These are phyloP conservation scores for Wiebesia pumilae DNA, from an alignment of 1,140 invertebrate species.

Conservation along the genomic window DNA sequence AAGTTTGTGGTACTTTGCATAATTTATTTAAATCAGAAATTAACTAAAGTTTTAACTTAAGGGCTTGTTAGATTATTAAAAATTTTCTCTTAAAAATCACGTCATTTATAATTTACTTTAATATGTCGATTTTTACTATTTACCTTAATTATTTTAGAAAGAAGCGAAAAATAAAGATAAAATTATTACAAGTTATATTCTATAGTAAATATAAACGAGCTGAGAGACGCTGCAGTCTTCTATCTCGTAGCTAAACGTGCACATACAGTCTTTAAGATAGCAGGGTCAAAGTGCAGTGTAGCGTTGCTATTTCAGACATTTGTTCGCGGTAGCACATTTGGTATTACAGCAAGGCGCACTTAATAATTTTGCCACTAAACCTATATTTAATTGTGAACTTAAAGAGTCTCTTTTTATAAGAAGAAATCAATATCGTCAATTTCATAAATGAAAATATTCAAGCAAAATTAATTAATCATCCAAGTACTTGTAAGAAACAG, in stretches of 20 bases:
- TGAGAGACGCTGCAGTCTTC: not conserved
- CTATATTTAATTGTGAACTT: not conserved
- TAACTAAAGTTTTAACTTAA: no score
- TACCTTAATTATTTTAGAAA: not conserved
- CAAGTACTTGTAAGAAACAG: no score
- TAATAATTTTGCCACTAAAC: not conserved
- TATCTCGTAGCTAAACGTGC: not conserved
- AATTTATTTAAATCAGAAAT: no score
- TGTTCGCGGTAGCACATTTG: not conserved
- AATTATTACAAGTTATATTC: not conserved
- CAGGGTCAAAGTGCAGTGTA: not conserved
- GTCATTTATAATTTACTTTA: no score
- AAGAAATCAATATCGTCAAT: not conserved
- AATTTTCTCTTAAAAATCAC: no score
- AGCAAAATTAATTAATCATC: no score
- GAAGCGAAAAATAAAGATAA: not conserved
- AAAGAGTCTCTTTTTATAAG: not conserved
- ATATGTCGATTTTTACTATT: no score
- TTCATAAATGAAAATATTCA: no score
- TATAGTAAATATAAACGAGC: not conserved
- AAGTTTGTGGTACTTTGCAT: no score
- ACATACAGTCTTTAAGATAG: not conserved
- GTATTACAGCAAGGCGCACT: not conserved
- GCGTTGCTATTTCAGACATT: not conserved
- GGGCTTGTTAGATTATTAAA: no score